These are phyloP conservation scores for Drosophila murphyi DNA, from an alignment of 1,140 invertebrate genomes.

Conservation along the genomic window DNA sequence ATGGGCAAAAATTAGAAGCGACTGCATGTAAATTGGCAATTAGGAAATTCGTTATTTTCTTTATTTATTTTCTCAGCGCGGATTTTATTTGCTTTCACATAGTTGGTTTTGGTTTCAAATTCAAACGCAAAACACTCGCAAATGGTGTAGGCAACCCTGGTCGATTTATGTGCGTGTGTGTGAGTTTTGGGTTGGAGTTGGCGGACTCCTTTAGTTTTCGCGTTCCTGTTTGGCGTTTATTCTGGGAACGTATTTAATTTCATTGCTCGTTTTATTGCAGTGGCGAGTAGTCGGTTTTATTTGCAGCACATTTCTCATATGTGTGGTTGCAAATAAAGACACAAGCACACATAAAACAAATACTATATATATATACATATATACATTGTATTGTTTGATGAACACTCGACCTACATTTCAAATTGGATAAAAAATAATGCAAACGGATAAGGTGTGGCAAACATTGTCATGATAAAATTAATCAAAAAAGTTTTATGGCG, in stretches of 20 bases:
- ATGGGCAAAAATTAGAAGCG: slow-evolving; percentile 78
- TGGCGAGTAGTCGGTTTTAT: slow-evolving; percentile 33
- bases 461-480: slow-evolving; percentile 24
- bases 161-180: slow-evolving; percentile 3
- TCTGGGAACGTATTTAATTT: slow-evolving; percentile 71
- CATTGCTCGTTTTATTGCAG: slow-evolving; percentile 56
- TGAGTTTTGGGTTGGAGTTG: slow-evolving; percentile 1
- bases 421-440: slow-evolving; percentile 27
- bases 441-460: slow-evolving; percentile 23
- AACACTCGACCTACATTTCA: slow-evolving; percentile 44
- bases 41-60: slow-evolving; percentile 81
- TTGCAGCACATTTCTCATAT: slow-evolving; percentile 20
- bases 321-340: slow-evolving; percentile 6
- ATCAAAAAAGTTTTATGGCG: slow-evolving; percentile 15
- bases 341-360: background rate
- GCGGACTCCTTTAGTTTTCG: slow-evolving; percentile 52
- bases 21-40: slow-evolving; percentile 80
- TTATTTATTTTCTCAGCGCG: slow-evolving; percentile 72
- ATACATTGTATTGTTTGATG: slow-evolving; percentile 33
- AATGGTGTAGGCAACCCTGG: slow-evolving; percentile 10
- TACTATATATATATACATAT: background rate
- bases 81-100: slow-evolving; percentile 66
- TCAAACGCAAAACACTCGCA: slow-evolving; percentile 56
- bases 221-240: slow-evolving; percentile 68
- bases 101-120: slow-evolving; percentile 56